Percentiles rank a stretch among this genome's conserved stretches.
These are phyloP conservation scores for Limnephilus marmoratus DNA, from an alignment of 2,888 invertebrate species.

Conservation along the genomic window DNA sequence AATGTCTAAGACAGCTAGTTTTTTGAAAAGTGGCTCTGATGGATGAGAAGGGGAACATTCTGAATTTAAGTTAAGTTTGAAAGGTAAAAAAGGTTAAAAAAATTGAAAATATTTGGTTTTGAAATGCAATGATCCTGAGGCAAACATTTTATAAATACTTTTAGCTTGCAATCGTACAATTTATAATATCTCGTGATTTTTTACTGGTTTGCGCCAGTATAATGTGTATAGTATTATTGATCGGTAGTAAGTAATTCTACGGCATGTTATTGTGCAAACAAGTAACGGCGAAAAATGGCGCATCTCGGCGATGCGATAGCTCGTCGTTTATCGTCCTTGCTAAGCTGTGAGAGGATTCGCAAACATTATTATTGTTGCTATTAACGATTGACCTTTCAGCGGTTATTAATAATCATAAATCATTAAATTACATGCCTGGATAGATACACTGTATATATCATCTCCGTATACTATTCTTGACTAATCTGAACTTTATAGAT, in stretches of 20 bases:
- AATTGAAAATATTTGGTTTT: no score
- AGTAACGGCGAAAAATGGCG: background rate
- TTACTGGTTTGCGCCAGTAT: no score
- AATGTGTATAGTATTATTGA: background rate
- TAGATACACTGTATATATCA: background rate
- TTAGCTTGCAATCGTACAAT: no score
- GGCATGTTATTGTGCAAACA: background rate
- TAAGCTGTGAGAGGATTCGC: background rate
- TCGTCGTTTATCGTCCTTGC: background rate
- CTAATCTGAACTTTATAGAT: background rate
- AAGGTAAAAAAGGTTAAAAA: no score
- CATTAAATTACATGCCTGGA: background rate
- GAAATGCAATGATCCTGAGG: no score
- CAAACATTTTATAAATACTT: no score
- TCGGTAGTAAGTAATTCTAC: background rate
- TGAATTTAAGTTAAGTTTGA: no score
- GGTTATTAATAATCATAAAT: constrained; percentile 12
- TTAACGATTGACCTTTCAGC: constrained; percentile 15
- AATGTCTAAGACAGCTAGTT: no score
- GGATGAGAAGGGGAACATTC: no score
- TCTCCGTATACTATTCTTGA: background rate
- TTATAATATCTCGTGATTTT: no score
- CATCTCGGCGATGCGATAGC: background rate
- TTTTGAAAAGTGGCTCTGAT: no score
- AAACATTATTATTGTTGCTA: background rate